Evolutionary conservation across 2,888 invertebrate species (phyloP), one percentile per base, ranked within the genome.

Genomic region (Azorinus chamasolen): DNA sequence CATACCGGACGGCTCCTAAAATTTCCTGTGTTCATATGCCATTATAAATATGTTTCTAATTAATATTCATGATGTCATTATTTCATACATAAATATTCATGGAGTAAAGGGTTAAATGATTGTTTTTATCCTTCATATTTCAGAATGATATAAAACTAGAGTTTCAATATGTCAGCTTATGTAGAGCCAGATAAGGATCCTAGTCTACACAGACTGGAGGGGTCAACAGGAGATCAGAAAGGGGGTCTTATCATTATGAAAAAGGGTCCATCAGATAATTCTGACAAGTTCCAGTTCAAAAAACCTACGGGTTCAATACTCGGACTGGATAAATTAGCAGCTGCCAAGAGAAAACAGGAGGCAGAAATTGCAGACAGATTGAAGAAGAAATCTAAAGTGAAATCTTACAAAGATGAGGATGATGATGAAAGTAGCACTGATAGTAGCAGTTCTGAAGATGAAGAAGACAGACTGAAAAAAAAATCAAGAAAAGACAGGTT

Each of bases 321-420:
- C 10, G 94, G 94, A 0, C 83, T 94, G 37, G 94, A 94, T 70
- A 89, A 85, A 76, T 83, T 94, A 14, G 94, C 94, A 10, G 92
- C 90, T 4, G 89, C 87, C 12, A 94, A 93, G 79, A 83, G 93
- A 10, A 88, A 87, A 76, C 61, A 74, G 1, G 65, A 68, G 24
- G 80, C 83, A 41, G 63, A 74, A 18, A 81, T 78, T 39, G 71
- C 74, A 20, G 79, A 78, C 20, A 73, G 16, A 12, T 82, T 79
- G 22, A 84, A 82, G 20, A 91, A 91, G 73, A 85, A 88, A 61
- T 91, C 91, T 2, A 90, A 83, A 75, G 87, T 90, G 5, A 74
- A 79, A 1, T 91, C 91, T 6, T 92, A 89, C 68, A 83, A 73
- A 68, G 89, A 90, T 70, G 85, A 88, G 58, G 84, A 85, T 50